phyloP scores from a whole-genome alignment of 2,888 invertebrate species.

The Eupithecia pulchellata region DNA sequence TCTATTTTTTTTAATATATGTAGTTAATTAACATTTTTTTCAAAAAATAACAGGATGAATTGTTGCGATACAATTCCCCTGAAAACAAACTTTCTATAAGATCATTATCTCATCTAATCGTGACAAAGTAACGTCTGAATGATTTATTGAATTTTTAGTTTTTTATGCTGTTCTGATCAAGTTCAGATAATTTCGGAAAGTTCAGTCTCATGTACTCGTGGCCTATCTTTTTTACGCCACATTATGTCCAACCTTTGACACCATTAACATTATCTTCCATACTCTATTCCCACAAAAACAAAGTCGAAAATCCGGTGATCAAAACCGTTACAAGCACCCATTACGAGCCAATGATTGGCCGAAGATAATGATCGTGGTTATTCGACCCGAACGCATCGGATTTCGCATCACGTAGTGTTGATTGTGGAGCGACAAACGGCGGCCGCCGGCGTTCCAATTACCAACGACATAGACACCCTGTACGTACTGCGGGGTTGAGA shows the following conservation, averaged over 20 bases:
- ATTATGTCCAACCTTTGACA: background rate
- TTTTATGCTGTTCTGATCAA: background rate
- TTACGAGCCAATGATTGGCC: constrained; percentile 58
- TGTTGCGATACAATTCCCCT: too few relatives aligned
- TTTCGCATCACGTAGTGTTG: constrained; percentile 83
- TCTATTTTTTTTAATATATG: too few relatives aligned
- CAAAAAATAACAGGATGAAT: too few relatives aligned
- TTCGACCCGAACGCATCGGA: constrained; percentile 74
- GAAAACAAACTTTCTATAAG: too few relatives aligned
- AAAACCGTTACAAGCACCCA: constrained; percentile 26
- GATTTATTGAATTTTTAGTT: too few relatives aligned
- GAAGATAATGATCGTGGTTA: constrained; percentile 70
- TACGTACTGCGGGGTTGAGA: constrained; percentile 29
- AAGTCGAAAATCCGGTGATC: constrained; percentile 17
- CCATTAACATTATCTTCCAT: background rate
- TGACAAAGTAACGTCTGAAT: too few relatives aligned
- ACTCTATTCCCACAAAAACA: background rate
- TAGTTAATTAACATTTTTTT: too few relatives aligned
- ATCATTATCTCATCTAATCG: too few relatives aligned
- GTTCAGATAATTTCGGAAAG: background rate
- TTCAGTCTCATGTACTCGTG: background rate
- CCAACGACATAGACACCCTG: constrained; percentile 74
- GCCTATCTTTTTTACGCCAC: background rate
- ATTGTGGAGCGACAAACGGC: constrained; percentile 80
- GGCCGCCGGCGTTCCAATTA: constrained; percentile 78